Percentiles rank a stretch among this genome's conserved stretches.
Conservation (phyloP, 2,888 invertebrate species). For the Drosophila yooni region DNA sequence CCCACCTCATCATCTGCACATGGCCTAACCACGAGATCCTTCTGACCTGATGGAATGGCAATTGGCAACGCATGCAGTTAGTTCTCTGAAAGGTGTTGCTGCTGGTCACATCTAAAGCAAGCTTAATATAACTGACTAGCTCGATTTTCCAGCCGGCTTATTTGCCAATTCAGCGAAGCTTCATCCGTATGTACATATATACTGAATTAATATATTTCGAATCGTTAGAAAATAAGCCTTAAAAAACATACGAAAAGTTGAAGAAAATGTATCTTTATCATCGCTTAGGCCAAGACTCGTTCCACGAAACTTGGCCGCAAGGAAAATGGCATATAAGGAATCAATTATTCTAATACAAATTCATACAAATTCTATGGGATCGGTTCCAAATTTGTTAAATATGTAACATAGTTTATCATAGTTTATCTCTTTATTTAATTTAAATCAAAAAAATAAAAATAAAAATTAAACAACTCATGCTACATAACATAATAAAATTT, state of each 20-base stretch:
- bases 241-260: neutral
- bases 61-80: slow-evolving; percentile 14
- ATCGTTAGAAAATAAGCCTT: neutral
- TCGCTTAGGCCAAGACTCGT: no score
- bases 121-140: neutral
- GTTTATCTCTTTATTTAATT: no score
- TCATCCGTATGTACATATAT: neutral
- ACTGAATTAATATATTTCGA: neutral
- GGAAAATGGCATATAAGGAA: no score
- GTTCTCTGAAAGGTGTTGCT: slow-evolving; percentile 5
- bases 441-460: no score
- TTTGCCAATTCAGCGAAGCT: neutral
- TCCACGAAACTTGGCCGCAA: no score
- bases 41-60: slow-evolving; percentile 22
- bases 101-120: slow-evolving; percentile 20
- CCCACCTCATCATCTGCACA: neutral
- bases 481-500: no score
- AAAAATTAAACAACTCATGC: no score
- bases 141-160: neutral
- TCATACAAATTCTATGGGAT: no score
- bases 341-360: no score
- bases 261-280: neutral
- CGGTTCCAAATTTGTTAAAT: no score
- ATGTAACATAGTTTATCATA: no score
- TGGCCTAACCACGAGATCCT: neutral